These are phyloP conservation scores for Heliconius nattereri DNA, from an alignment of 1,140 invertebrate species.

Conservation along the genomic window DNA sequence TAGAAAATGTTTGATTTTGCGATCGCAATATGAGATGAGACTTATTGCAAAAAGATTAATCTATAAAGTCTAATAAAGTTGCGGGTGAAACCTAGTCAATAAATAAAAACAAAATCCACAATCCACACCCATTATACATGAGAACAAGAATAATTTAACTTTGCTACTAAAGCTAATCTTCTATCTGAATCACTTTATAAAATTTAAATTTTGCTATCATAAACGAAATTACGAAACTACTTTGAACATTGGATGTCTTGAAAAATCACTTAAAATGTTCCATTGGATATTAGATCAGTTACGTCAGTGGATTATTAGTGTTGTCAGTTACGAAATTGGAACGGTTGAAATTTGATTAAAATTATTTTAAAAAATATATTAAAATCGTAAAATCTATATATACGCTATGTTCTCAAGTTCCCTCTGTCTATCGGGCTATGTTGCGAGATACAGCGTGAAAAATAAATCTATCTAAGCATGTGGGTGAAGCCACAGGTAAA, in stretches of 20 bases:
- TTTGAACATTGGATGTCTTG: not conserved
- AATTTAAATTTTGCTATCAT: not conserved
- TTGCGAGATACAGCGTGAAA: no score
- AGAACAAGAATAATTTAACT: not conserved
- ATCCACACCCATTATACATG: no score
- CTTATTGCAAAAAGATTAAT: constrained; percentile 3
- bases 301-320: not conserved
- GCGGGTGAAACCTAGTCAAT: no score
- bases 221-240: not conserved
- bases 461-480: no score
- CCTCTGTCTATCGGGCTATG: no score
- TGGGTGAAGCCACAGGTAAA: no score
- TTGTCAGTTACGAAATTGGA: not conserved
- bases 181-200: not conserved
- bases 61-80: no score
- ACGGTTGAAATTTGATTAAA: not conserved
- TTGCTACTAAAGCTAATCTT: not conserved
- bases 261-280: constrained; percentile 2
- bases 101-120: not conserved
- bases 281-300: not conserved
- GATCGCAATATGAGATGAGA: constrained; percentile 5
- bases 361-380: no score
- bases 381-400: no score
- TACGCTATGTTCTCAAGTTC: no score
- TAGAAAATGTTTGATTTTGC: not conserved